Base-by-base conservation (phyloP, 2,113 vertebrate genomes). In the Amblyornis subalaris region DNA sequence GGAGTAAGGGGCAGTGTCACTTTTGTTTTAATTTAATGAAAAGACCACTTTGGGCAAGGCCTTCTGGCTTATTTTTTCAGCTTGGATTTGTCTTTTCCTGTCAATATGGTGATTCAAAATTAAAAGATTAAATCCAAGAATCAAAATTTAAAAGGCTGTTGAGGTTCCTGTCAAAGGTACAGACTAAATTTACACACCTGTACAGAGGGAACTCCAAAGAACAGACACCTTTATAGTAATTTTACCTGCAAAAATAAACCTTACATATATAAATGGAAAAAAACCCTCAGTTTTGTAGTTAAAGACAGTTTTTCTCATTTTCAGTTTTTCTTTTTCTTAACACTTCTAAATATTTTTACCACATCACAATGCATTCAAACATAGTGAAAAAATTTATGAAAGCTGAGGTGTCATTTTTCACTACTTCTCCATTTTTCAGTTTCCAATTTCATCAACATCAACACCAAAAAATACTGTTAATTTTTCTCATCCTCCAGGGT, bases 1-100 rank as follows among this genome's bases (percentile, higher is more conserved):
- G 8, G 16, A 19, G 16, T 26, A 9, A 3, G 10, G 13, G 13
- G 7, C 0, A 0, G 3, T 60, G 28, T 73, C 7, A 58, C 11
- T 84, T 86, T 48, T 38, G 17, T 7, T 69, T 66, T 60, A 44
- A 9, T 55, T 79, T 36, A 64, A 24, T 31, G 26, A 60, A 69
- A 78, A 78, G 9, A 51, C 4, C 8, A 35, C 21, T 62, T 53
- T 54, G 36, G 23, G 29, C 48, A 69, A 70, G 20, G 10, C 4
- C 31, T 53, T 73, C 20, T 60, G 20, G 8, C 23, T 53, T 60
- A 53, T 54, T 50, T 74, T 89, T 92, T 45, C 3, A 2, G 9
- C 35, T 84, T 77, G 18, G 4, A 66, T 89, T 73, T 80, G 12
- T 36, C 33, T 58, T 18, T 76, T 88, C 66, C 20, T 79, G 33